Evolutionary conservation across 2,888 invertebrate species (phyloP).

Genomic region (Syrphus vitripennis): DNA sequence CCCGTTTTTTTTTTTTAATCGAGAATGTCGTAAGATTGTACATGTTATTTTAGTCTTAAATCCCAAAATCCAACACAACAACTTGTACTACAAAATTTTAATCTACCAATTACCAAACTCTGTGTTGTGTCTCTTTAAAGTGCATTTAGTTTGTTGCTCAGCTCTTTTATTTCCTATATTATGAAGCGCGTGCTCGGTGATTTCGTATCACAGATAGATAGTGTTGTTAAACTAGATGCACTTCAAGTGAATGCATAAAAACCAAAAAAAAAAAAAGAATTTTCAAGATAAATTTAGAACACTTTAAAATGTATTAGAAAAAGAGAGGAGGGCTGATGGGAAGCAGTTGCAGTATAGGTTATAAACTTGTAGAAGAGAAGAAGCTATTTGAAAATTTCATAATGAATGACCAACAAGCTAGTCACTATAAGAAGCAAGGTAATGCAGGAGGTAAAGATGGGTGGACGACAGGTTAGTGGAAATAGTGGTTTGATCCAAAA

Average conservation of each 20-base stretch:
- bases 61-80: neutral
- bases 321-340: constrained; percentile 7
- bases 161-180: constrained; percentile 49
- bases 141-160: constrained; percentile 16
- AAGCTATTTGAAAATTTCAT: constrained; percentile 59
- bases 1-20: too few species aligned
- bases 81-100: neutral
- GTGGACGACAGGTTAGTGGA: constrained; percentile 13
- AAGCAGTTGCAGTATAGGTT: neutral
- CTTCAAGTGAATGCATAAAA: constrained; percentile 2
- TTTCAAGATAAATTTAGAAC: constrained; percentile 22
- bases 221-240: constrained; percentile 57
- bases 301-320: constrained; percentile 1
- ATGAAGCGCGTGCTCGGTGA: constrained; percentile 34
- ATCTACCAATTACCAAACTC: constrained; percentile 7
- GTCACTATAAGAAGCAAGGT: neutral
- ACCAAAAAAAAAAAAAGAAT: constrained; percentile 23
- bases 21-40: too few species aligned
- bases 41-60: too few species aligned
- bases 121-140: constrained; percentile 22
- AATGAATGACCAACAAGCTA: constrained; percentile 15
- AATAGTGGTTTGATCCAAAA: constrained; percentile 49
- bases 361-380: constrained; percentile 31
- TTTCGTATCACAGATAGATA: constrained; percentile 12
- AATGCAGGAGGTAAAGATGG: constrained; percentile 1